Conservation (phyloP, 2,797 vertebrate genomes). For the Channa striata region DNA sequence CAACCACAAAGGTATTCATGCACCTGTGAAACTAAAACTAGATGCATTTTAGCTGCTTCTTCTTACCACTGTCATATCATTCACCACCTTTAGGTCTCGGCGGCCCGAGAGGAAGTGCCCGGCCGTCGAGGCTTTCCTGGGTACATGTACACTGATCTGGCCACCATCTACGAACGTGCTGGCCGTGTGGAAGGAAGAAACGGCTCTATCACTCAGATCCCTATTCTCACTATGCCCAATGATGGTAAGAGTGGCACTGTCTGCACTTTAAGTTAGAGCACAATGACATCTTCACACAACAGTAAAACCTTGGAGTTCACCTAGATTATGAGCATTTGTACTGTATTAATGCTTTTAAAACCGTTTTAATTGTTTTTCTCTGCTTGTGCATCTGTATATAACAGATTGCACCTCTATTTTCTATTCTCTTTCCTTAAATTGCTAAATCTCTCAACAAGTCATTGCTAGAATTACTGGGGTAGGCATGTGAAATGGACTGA, state of each 20-base stretch:
- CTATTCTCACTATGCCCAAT: slow-evolving; percentile 90
- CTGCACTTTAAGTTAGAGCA: background rate
- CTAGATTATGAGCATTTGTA: background rate
- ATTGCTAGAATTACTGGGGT: slow-evolving; percentile 27
- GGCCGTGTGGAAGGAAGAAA: slow-evolving; percentile 87
- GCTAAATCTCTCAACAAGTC: slow-evolving; percentile 7
- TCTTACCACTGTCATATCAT: background rate
- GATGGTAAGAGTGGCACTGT: slow-evolving; percentile 79
- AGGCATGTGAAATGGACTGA: slow-evolving; percentile 15
- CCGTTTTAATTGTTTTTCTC: background rate
- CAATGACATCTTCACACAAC: background rate
- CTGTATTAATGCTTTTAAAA: background rate
- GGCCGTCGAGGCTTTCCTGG: slow-evolving; percentile 88
- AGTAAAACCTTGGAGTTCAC: too few species aligned
- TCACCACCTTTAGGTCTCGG: slow-evolving; percentile 80
- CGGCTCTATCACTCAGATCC: slow-evolving; percentile 90
- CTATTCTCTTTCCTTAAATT: slow-evolving; percentile 1
- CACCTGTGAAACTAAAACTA: background rate
- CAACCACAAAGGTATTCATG: too few species aligned
- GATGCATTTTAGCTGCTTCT: background rate
- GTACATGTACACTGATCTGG: slow-evolving; percentile 90
- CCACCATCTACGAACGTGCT: slow-evolving; percentile 88
- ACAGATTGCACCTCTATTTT: background rate
- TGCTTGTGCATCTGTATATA: background rate
- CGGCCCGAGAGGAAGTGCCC: slow-evolving; percentile 88